phyloP scores from a whole-genome alignment of 2,797 vertebrate species.

The Orestias chungarensis region DNA sequence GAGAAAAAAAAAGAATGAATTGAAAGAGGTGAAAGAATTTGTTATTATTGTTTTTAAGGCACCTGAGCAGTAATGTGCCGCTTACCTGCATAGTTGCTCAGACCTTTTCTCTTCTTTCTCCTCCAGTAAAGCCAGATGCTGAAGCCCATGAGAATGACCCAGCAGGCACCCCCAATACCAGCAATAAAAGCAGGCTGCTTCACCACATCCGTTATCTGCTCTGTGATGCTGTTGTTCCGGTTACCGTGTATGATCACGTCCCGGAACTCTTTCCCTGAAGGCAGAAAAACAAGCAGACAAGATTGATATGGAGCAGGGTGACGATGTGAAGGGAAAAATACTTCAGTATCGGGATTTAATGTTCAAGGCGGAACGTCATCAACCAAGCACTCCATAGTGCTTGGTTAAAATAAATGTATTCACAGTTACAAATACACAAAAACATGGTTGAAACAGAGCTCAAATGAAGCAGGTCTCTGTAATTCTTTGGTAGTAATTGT shows the following conservation, averaged over 20 bases:
- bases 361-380: conserved; percentile 32
- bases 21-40: neutral
- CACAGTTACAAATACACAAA: conserved; percentile 21
- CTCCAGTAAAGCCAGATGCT: conserved; percentile 99
- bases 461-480: conserved; percentile 35
- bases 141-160: conserved; percentile 99
- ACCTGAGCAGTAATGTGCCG: neutral
- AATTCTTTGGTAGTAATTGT: conserved; percentile 26
- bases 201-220: conserved; percentile 98
- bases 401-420: conserved; percentile 19
- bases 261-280: conserved; percentile 88
- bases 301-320: conserved; percentile 20
- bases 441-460: conserved; percentile 20
- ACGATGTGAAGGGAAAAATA: conserved; percentile 26
- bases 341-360: conserved; percentile 25
- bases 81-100: conserved; percentile 99
- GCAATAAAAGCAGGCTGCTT: conserved; percentile 99
- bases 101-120: conserved; percentile 99
- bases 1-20: neutral
- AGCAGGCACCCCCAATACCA: conserved; percentile 97
- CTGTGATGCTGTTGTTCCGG: conserved; percentile 96
- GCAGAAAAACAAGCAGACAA: conserved; percentile 18
- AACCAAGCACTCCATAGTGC: neutral
- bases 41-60: conserved; percentile 6
- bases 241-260: conserved; percentile 96